A percentile compares a stretch with the other conserved stretches of the same genome.
phyloP scores from a whole-genome alignment of 2,797 vertebrate genomes.

The Anolis apletophallus region DNA sequence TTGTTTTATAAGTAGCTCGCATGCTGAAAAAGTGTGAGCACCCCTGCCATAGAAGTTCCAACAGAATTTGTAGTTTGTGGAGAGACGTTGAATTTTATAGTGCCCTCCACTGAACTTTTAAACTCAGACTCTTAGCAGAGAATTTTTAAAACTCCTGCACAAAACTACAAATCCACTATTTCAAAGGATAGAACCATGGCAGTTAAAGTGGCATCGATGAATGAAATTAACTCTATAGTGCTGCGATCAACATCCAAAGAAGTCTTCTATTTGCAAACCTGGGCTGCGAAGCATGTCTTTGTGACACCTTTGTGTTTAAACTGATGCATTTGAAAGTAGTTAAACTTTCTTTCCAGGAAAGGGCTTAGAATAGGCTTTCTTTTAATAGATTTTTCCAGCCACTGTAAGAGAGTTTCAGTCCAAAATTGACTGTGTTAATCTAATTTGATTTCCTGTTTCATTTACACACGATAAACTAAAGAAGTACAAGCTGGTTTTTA shows the following conservation, averaged over 20 bases:
- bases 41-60: too few species aligned
- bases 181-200: too few species aligned
- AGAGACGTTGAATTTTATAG: too few species aligned
- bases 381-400: neutral
- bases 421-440: neutral
- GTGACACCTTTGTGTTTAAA: neutral
- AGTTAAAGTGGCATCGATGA: neutral
- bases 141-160: too few species aligned
- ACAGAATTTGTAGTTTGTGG: too few species aligned
- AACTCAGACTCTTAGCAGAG: too few species aligned
- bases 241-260: neutral
- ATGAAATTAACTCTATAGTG: neutral
- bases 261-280: neutral
- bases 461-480: constrained; percentile 41
- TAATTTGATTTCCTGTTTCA: neutral
- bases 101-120: too few species aligned
- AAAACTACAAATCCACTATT: too few species aligned
- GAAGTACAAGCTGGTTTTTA: constrained; percentile 18
- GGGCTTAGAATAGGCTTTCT: neutral
- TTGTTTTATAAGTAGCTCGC: too few species aligned
- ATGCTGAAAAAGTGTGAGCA: too few species aligned
- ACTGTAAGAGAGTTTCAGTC: neutral
- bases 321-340: neutral
- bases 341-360: constrained; percentile 8
- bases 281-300: neutral